Evolutionary conservation across 2,797 vertebrate species (phyloP), one percentile per base, ranked within the genome.

Genomic region (Tenualosa ilisha): DNA sequence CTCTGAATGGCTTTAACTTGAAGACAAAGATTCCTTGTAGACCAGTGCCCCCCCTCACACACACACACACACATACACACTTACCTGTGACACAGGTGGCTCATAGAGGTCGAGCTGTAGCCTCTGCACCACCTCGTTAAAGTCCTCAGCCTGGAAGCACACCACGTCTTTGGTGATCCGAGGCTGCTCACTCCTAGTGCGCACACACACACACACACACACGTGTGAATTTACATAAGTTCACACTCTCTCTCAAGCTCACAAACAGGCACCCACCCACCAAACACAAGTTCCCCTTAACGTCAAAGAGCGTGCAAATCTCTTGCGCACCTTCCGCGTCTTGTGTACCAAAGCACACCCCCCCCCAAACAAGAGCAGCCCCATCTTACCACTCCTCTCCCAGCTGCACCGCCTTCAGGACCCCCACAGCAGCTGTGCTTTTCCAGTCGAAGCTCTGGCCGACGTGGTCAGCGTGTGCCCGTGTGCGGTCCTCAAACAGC

Each of bases 391-490:
- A 97, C 93, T 99, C 50, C 4, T 51, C 97, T 93, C 98, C 97
- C 82, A 98, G 99, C 92, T 97, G 98, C 82, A 99, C 98, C 3
- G 98, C 98, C 94, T 99, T 99, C 90, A 99, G 95, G 9, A 99
- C 98, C 0, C 98, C 98, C 0, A 99, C 98, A 31, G 98, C 98
- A n/a, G 98, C 98, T 0, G 98, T 99, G 92, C 98, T 99, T 95
- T 99, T 97, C 98, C 98, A 99, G 95, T 99, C 98, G 87, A 99
- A 99, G 84, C 98, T 98, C 90, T 99, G 98, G 15, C 98, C 98
- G 40, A 99, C 98, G 0, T 99, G 98, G 91, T 99, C 98, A 0
- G 98, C 98, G 0, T 99, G 98, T 56, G 98, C 98, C 90, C 97
- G 96, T 0, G 98, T 99, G 89, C 98, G 95, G 86, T 99, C 98